These are phyloP conservation scores for Panurus biarmicus DNA, from an alignment of 2,113 vertebrate species.

Conservation along the genomic window DNA sequence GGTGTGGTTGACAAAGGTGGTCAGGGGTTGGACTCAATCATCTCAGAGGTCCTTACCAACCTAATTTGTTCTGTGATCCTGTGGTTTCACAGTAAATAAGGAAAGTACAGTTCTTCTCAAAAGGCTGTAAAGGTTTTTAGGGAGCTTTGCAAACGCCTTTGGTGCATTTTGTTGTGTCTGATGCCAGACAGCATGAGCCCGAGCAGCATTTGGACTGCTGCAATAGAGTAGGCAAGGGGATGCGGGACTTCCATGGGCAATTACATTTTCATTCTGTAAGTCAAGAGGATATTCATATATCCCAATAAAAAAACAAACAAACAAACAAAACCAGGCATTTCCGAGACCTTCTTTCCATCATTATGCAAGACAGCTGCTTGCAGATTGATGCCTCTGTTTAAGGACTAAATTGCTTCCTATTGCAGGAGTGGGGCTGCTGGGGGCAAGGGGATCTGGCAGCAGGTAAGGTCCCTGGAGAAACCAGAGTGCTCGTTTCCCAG, in stretches of 20 bases:
- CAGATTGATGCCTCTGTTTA: not conserved
- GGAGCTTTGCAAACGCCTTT: not conserved
- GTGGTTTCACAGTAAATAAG: not conserved
- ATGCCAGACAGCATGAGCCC: not conserved
- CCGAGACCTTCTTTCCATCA: not conserved
- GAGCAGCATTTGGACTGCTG: not conserved
- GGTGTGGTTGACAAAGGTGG: not conserved
- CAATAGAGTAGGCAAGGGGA: not conserved
- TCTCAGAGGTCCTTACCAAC: not conserved
- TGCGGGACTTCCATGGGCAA: not conserved
- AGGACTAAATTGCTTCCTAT: not conserved
- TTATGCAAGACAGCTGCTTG: not conserved
- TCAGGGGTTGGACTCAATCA: not conserved
- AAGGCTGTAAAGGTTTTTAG: not conserved
- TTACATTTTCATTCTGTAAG: not conserved
- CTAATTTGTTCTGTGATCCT: not conserved
- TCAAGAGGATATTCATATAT: not conserved
- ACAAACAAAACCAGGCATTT: not conserved
- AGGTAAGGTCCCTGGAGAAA: not conserved
- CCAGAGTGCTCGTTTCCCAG: not conserved
- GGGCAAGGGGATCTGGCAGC: not conserved
- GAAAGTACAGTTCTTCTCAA: not conserved
- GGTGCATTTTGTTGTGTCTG: not conserved
- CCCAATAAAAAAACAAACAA: too few relatives aligned
- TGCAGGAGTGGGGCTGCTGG: not conserved